These are phyloP conservation scores for Chrysomallon squamiferum DNA, from an alignment of 1,140 invertebrate genomes.

Conservation along the genomic window DNA sequence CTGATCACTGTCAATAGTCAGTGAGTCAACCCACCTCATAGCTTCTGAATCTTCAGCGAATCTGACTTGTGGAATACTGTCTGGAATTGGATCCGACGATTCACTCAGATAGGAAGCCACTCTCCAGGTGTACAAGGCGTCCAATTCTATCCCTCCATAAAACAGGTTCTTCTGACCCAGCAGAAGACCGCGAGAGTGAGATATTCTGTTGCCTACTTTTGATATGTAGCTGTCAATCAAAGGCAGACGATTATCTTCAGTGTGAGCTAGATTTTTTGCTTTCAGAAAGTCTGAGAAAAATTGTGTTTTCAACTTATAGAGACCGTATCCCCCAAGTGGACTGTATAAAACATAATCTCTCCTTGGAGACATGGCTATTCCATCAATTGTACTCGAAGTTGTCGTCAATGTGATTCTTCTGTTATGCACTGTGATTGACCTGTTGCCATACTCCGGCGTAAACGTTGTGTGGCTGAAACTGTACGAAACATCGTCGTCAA, in stretches of 20 bases:
- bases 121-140: neutral
- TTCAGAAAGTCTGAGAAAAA: neutral
- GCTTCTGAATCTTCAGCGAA: neutral
- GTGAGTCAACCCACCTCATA: neutral
- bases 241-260: neutral
- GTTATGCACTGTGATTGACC: conserved; percentile 12
- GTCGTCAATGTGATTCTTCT: conserved; percentile 1
- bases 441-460: conserved; percentile 16
- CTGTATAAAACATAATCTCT: conserved; percentile 23
- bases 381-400: conserved; percentile 1
- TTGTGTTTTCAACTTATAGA: conserved; percentile 15
- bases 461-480: conserved; percentile 31
- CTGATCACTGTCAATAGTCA: neutral
- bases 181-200: neutral
- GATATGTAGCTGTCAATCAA: neutral
- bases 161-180: conserved; percentile 1
- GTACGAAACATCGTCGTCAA: conserved; percentile 18
- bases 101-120: neutral
- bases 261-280: neutral
- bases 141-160: neutral
- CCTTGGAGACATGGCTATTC: conserved; percentile 26
- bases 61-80: neutral
- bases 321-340: conserved; percentile 8
- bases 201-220: neutral
- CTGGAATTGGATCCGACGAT: neutral